Conservation (phyloP, 2,797 vertebrate genomes). For the Spondyliosoma cantharus region DNA sequence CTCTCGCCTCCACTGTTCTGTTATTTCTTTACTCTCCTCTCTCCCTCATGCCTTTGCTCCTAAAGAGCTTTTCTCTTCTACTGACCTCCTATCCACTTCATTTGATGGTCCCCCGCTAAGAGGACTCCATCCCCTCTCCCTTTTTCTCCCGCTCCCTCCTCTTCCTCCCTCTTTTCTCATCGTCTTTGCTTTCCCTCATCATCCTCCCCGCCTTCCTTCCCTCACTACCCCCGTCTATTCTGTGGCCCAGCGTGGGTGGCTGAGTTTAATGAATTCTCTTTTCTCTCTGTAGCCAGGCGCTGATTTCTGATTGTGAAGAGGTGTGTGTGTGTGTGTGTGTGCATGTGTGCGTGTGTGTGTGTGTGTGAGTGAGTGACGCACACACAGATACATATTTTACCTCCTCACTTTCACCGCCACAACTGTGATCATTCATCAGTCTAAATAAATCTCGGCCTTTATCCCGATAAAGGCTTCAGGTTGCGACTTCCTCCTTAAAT, state of each 20-base stretch:
- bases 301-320: conserved; percentile 83
- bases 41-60: conserved; percentile 59
- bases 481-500: conserved; percentile 58
- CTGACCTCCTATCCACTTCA: conserved; percentile 73
- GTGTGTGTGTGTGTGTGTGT: conserved; percentile 55
- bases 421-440: conserved; percentile 61
- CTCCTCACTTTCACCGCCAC: conserved; percentile 31
- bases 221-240: conserved; percentile 67
- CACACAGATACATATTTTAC: conserved; percentile 33
- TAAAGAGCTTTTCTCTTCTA: conserved; percentile 74
- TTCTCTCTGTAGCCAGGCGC: conserved; percentile 78
- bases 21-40: conserved; percentile 53
- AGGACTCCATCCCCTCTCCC: conserved; percentile 52
- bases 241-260: conserved; percentile 81
- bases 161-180: conserved; percentile 51
- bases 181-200: conserved; percentile 50
- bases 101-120: conserved; percentile 73
- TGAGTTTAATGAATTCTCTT: conserved; percentile 85
- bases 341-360: background rate
- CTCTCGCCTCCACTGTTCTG: conserved; percentile 41
- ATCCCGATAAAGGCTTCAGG: conserved; percentile 63
- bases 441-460: conserved; percentile 69
- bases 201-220: conserved; percentile 56
- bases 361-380: conserved; percentile 17
- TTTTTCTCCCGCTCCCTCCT: conserved; percentile 40